Percentiles rank a stretch among this genome's conserved stretches.
Evolutionary conservation across 2,888 invertebrate species (phyloP).

Genomic region (Himalopsyche tibetana): DNA sequence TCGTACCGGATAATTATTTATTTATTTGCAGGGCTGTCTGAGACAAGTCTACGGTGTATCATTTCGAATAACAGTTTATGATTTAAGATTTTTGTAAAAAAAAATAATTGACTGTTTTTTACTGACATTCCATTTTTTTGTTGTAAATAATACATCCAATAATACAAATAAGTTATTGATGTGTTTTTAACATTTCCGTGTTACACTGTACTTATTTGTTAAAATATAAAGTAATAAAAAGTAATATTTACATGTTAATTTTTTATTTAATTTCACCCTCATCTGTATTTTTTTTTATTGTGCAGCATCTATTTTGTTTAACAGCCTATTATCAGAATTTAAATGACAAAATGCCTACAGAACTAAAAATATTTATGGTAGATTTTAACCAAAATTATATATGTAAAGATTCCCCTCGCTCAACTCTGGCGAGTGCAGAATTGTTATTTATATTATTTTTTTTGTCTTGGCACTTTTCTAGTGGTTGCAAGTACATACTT

Average conservation of each 20-base stretch:
- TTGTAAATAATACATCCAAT: conserved; percentile 44
- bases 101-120: background rate
- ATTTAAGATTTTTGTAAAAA: background rate
- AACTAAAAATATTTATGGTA: too few relatives aligned
- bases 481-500: too few relatives aligned
- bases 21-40: background rate
- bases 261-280: too few relatives aligned
- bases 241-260: conserved; percentile 31
- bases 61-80: conserved; percentile 9
- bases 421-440: too few relatives aligned
- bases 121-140: conserved; percentile 9
- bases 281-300: too few relatives aligned
- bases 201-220: conserved; percentile 20
- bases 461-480: too few relatives aligned
- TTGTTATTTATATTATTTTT: too few relatives aligned
- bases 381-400: too few relatives aligned
- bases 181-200: conserved; percentile 24
- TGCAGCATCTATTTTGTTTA: too few relatives aligned
- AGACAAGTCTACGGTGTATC: background rate
- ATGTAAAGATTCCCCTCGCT: too few relatives aligned
- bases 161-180: background rate
- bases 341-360: too few relatives aligned
- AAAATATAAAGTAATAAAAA: conserved; percentile 9
- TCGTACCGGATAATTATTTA: background rate
- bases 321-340: too few relatives aligned